Evolutionary conservation across 2,888 invertebrate genomes (phyloP).

Genomic region (Eustalomyia histrio): DNA sequence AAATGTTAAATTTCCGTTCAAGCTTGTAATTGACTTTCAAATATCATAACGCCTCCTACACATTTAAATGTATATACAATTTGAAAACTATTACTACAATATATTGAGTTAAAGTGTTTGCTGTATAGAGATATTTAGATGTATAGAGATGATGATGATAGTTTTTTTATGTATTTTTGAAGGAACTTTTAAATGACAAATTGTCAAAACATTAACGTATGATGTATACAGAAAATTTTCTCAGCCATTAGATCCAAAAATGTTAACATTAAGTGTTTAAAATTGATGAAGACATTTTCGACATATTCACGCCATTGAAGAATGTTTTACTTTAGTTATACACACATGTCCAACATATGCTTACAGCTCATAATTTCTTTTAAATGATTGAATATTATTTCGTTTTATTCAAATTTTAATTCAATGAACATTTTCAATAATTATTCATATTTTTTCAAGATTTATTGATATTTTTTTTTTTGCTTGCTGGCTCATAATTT

Average conservation of each 20-base stretch:
- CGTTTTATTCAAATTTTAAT: neutral
- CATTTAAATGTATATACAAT: slow-evolving; percentile 45
- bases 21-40: slow-evolving; percentile 78
- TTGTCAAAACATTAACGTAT: slow-evolving; percentile 48
- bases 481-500: neutral
- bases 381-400: slow-evolving; percentile 21
- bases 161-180: slow-evolving; percentile 1
- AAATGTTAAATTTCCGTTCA: slow-evolving; percentile 79
- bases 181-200: slow-evolving; percentile 57
- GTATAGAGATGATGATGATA: neutral
- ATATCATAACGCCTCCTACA: slow-evolving; percentile 65
- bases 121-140: neutral
- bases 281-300: slow-evolving; percentile 75
- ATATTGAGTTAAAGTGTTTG: neutral
- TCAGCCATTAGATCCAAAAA: slow-evolving; percentile 11
- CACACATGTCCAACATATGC: slow-evolving; percentile 23
- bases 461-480: slow-evolving; percentile 49
- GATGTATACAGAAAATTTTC: slow-evolving; percentile 1
- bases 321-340: slow-evolving; percentile 22
- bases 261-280: slow-evolving; percentile 61
- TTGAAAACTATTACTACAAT: slow-evolving; percentile 6
- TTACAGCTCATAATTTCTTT: neutral
- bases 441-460: slow-evolving; percentile 54
- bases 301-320: slow-evolving; percentile 64
- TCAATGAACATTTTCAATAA: slow-evolving; percentile 4